These are phyloP conservation scores for Notechis scutatus DNA, from an alignment of 2,113 vertebrate species.

Conservation along the genomic window DNA sequence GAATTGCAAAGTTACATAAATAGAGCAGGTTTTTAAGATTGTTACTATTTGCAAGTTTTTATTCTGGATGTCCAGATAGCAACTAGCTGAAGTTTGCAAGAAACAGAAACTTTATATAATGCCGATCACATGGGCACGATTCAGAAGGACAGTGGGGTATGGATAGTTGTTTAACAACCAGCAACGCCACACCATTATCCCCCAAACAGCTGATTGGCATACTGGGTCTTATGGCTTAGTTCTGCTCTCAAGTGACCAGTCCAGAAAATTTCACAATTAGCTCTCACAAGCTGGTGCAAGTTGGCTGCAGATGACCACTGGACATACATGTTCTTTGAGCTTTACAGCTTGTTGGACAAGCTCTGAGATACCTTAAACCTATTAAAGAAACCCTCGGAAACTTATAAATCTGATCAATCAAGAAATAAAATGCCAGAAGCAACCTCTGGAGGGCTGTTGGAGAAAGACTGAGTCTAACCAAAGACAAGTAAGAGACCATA, in stretches of 20 bases:
- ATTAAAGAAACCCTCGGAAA: not conserved
- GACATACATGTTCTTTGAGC: not conserved
- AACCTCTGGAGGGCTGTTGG: not conserved
- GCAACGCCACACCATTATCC: not conserved
- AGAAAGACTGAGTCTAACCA: not conserved
- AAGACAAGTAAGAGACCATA: not conserved
- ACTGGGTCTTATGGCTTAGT: too few relatives aligned
- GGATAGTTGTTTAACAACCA: not conserved
- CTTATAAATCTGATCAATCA: not conserved
- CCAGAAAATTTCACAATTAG: too few relatives aligned
- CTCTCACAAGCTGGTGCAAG: not conserved
- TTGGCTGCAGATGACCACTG: not conserved
- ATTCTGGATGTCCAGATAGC: not conserved
- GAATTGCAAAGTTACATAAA: not conserved
- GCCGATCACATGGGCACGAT: not conserved
- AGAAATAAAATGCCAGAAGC: not conserved
- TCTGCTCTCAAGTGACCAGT: too few relatives aligned
- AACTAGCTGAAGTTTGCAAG: not conserved
- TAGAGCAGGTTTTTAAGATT: not conserved
- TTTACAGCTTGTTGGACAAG: not conserved
- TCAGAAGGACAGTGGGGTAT: not conserved
- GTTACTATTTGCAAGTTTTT: not conserved
- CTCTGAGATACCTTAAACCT: not conserved
- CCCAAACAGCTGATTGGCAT: too few relatives aligned
- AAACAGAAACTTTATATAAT: not conserved